Evolutionary conservation across 1,140 invertebrate species (phyloP).

Genomic region (Hydropsyche tenuis): DNA sequence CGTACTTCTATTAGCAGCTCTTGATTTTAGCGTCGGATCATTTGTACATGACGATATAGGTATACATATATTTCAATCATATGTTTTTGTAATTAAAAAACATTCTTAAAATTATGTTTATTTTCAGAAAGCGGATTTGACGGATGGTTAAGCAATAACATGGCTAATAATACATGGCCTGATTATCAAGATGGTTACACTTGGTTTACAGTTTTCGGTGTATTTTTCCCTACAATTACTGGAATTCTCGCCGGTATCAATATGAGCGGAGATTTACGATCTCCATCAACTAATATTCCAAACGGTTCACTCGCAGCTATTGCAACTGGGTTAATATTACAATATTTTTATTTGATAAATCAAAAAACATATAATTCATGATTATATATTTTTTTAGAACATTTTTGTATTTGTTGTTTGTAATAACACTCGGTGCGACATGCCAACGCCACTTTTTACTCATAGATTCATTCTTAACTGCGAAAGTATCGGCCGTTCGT

Average conservation of each 20-base stretch:
- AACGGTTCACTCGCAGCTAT: constrained; percentile 92
- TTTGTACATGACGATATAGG: constrained; percentile 74
- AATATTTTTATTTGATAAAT: neutral
- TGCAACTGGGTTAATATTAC: constrained; percentile 72
- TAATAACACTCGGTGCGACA: constrained; percentile 87
- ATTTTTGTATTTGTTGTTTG: constrained; percentile 89
- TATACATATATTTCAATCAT: constrained; percentile 52
- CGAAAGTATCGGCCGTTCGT: constrained; percentile 82
- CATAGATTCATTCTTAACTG: constrained; percentile 88
- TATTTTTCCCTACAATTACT: constrained; percentile 94
- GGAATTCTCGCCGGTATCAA: constrained; percentile 96
- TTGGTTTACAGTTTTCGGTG: constrained; percentile 92
- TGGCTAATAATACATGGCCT: constrained; percentile 83
- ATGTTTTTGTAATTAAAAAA: neutral
- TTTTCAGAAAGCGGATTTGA: constrained; percentile 79
- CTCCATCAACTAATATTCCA: constrained; percentile 91
- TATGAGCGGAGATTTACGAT: constrained; percentile 94
- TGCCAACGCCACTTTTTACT: constrained; percentile 77
- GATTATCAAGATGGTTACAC: constrained; percentile 79
- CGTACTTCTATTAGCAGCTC: constrained; percentile 81
- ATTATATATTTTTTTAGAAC: constrained; percentile 66
- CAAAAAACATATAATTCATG: neutral
- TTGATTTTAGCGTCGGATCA: constrained; percentile 90
- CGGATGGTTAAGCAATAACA: constrained; percentile 81
- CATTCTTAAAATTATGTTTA: neutral